These are phyloP conservation scores for Chelonia mydas DNA, from an alignment of 2,797 vertebrate genomes.

Conservation along the genomic window DNA sequence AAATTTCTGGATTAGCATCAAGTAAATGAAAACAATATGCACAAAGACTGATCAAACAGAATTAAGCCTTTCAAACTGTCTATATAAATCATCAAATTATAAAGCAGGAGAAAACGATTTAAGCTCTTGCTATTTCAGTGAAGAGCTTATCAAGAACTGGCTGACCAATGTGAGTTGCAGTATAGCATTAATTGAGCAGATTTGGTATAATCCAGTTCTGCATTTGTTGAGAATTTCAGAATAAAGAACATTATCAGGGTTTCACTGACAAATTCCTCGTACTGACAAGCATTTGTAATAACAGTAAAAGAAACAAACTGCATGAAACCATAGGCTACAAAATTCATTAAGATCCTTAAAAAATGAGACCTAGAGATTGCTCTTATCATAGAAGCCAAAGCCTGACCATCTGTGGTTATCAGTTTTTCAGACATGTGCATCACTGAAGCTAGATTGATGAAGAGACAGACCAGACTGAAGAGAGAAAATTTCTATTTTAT, in stretches of 20 bases:
- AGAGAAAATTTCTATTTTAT: constrained; percentile 39
- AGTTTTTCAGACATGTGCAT: constrained; percentile 47
- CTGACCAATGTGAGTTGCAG: constrained; percentile 65
- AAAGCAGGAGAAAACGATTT: constrained; percentile 63
- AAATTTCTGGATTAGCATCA: constrained; percentile 66
- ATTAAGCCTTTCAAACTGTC: constrained; percentile 67
- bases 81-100: constrained; percentile 14
- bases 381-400: constrained; percentile 39
- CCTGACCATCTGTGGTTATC: constrained; percentile 34
- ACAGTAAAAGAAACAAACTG: constrained; percentile 52
- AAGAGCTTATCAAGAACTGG: constrained; percentile 67
- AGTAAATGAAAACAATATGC: constrained; percentile 69
- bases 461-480: constrained; percentile 3
- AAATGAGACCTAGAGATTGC: constrained; percentile 38
- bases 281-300: constrained; percentile 56
- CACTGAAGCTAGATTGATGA: constrained; percentile 46
- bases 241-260: constrained; percentile 73
- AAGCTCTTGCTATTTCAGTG: constrained; percentile 71
- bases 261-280: constrained; percentile 56
- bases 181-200: constrained; percentile 72
- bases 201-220: constrained; percentile 68
- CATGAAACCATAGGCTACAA: constrained; percentile 50
- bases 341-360: constrained; percentile 64
- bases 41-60: constrained; percentile 57
- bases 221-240: constrained; percentile 69